phyloP scores from a whole-genome alignment of 2,888 invertebrate species.

The Latheticus oryzae region DNA sequence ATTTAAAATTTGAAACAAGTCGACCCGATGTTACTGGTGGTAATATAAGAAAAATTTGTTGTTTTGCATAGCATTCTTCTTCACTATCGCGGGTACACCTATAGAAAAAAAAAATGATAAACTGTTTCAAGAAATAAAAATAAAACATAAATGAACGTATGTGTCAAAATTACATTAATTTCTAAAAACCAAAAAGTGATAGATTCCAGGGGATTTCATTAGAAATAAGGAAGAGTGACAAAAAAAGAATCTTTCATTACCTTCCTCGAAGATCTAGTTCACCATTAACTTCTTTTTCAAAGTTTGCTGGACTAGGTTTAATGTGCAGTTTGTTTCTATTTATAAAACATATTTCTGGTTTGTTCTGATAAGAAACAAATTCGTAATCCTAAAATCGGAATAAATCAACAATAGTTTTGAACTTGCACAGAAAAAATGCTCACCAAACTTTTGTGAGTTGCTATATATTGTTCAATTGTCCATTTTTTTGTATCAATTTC shows the following conservation, averaged over 20 bases:
- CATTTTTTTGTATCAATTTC: conserved; percentile 66
- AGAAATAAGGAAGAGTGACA: too few relatives aligned
- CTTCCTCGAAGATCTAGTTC: conserved; percentile 60
- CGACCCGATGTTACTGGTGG: conserved; percentile 67
- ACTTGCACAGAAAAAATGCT: conserved; percentile 19
- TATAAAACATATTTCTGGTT: conserved; percentile 57
- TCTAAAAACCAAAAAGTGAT: too few relatives aligned
- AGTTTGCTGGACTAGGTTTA: conserved; percentile 55
- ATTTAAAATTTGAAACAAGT: conserved; percentile 64
- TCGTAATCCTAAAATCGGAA: conserved; percentile 63
- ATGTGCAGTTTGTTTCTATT: conserved; percentile 60
- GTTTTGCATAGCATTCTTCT: conserved; percentile 57
- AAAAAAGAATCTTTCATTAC: conserved; percentile 56
- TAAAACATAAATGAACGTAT: too few relatives aligned
- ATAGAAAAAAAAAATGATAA: too few relatives aligned
- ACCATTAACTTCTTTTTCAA: conserved; percentile 51
- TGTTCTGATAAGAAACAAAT: conserved; percentile 65
- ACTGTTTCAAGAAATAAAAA: too few relatives aligned
- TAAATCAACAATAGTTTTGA: background rate
- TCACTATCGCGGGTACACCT: conserved; percentile 62
- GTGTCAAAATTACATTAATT: too few relatives aligned
- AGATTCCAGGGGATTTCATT: too few relatives aligned
- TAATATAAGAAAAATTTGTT: conserved; percentile 60
- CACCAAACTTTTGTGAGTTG: conserved; percentile 61
- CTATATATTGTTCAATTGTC: conserved; percentile 71